phyloP scores from a whole-genome alignment of 2,113 vertebrate species.

The Pollimyrus isidori region DNA sequence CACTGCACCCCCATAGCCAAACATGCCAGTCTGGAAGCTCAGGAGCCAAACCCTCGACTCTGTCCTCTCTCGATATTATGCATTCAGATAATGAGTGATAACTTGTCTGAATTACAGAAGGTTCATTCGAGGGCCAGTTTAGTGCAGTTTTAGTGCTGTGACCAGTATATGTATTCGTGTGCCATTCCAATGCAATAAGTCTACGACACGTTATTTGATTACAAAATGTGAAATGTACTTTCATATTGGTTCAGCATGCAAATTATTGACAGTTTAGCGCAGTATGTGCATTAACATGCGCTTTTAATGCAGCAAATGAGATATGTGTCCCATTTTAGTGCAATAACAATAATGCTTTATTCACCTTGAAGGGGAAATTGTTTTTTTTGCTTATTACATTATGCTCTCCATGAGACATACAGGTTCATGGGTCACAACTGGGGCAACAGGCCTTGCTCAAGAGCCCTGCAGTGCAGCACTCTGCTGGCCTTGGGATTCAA shows the following conservation, averaged over 20 bases:
- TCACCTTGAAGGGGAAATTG: not conserved
- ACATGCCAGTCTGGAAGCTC: not conserved
- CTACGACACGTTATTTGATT: not conserved
- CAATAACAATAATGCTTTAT: not conserved
- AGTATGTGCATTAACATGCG: not conserved
- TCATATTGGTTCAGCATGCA: not conserved
- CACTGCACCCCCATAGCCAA: not conserved
- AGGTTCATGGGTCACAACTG: not conserved
- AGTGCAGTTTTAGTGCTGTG: not conserved
- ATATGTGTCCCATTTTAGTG: not conserved
- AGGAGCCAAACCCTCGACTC: not conserved
- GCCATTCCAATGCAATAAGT: not conserved
- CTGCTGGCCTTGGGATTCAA: not conserved
- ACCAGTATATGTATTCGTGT: not conserved
- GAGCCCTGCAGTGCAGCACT: not conserved
- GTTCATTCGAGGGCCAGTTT: not conserved
- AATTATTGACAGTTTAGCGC: not conserved
- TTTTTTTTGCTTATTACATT: not conserved
- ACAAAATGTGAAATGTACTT: not conserved
- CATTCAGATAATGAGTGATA: not conserved
- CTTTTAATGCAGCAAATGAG: not conserved
- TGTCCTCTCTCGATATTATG: not conserved
- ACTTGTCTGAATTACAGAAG: not conserved
- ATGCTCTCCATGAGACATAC: not conserved
- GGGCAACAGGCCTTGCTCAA: not conserved